Conservation (phyloP, 1,140 invertebrate species). For the Diachasmimorpha longicaudata region DNA sequence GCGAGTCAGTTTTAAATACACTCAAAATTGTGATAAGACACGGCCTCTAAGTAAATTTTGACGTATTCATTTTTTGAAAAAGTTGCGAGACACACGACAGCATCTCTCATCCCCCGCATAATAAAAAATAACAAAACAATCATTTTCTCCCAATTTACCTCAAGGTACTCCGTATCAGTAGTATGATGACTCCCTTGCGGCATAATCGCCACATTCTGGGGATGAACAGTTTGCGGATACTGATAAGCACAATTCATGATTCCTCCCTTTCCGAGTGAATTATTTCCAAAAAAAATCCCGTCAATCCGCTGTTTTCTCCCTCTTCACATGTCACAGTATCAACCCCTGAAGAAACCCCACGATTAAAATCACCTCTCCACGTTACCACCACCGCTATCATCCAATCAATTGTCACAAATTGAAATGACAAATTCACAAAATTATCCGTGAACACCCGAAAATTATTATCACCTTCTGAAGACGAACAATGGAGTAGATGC, state of each 20-base stretch:
- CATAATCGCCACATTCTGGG: constrained; percentile 55
- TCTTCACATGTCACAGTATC: not conserved
- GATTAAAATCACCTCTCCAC: not conserved
- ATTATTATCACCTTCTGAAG: not conserved
- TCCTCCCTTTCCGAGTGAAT: not conserved
- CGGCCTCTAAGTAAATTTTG: constrained; percentile 29
- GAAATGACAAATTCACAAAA: not conserved
- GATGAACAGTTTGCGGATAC: constrained; percentile 55
- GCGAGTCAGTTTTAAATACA: constrained; percentile 25
- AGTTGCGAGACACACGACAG: not conserved
- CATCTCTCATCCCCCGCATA: too few species aligned
- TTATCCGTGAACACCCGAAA: not conserved
- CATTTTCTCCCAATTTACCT: constrained; percentile 44
- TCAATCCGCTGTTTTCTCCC: not conserved
- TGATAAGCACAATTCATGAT: constrained; percentile 62
- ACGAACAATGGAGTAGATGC: constrained; percentile 23
- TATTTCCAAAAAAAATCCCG: not conserved
- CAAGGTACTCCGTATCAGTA: constrained; percentile 52
- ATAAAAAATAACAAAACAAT: not conserved
- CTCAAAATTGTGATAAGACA: constrained; percentile 23
- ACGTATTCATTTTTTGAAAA: constrained; percentile 28
- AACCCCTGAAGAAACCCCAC: not conserved
- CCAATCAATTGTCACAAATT: not conserved
- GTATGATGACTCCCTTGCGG: constrained; percentile 50
- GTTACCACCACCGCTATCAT: not conserved